Conservation (phyloP, 2,888 invertebrate genomes). For the Eledona agricola region DNA sequence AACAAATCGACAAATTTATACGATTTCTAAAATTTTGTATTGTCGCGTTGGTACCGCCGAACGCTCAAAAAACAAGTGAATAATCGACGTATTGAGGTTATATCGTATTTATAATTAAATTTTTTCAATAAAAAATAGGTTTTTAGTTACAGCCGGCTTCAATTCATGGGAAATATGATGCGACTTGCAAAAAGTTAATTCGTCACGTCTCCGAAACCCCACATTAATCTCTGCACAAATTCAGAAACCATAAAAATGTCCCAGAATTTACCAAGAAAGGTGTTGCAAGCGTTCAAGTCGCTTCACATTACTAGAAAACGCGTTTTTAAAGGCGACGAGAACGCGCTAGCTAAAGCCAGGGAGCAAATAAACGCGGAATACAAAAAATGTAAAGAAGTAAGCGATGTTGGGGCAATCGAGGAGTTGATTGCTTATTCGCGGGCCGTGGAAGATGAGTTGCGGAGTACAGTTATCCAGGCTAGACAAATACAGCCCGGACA, state of each 20-base stretch:
- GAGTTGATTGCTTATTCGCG: conserved; percentile 75
- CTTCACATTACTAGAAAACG: conserved; percentile 74
- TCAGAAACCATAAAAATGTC: conserved; percentile 40
- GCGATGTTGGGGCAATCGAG: conserved; percentile 68
- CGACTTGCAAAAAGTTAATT: no score
- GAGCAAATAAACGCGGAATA: conserved; percentile 81
- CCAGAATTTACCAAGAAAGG: conserved; percentile 63
- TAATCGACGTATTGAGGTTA: no score
- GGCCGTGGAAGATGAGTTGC: conserved; percentile 75
- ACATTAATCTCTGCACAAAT: no score
- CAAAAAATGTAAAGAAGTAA: conserved; percentile 71
- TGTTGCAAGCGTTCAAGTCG: conserved; percentile 74
- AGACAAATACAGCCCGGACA: conserved; percentile 72
- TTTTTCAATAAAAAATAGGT: no score
- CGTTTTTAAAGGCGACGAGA: conserved; percentile 73
- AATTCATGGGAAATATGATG: no score
- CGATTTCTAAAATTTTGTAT: no score
- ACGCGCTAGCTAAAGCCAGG: conserved; percentile 71
- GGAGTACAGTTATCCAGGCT: conserved; percentile 78
- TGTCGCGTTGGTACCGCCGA: no score
- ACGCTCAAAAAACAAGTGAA: no score
- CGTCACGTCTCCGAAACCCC: no score
- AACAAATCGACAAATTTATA: no score
- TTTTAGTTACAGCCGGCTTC: no score
- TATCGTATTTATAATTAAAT: no score